These are phyloP conservation scores for Clarias gariepinus DNA, from an alignment of 2,113 vertebrate genomes.

Conservation along the genomic window DNA sequence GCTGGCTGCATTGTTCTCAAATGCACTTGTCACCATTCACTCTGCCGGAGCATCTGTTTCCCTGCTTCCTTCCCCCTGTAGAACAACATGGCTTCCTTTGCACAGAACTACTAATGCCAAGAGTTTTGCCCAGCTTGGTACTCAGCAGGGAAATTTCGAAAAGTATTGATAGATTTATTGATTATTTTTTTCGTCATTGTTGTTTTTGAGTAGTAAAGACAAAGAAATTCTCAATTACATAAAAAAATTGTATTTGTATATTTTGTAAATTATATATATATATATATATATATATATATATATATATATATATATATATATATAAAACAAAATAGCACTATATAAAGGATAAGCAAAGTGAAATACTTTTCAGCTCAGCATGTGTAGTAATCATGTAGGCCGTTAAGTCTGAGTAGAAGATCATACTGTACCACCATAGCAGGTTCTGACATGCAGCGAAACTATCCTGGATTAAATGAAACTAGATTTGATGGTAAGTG, in stretches of 20 bases:
- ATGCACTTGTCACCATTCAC: constrained; percentile 70
- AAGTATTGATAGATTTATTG: constrained; percentile 48
- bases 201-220: constrained; percentile 6
- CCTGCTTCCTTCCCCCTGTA: constrained; percentile 81
- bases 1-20: constrained; percentile 75
- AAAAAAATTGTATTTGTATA: too few relatives aligned
- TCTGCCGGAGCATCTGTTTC: constrained; percentile 79
- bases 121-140: background rate
- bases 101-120: constrained; percentile 25
- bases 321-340: constrained; percentile 4
- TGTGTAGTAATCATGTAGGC: constrained; percentile 4
- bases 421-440: constrained; percentile 17
- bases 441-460: constrained; percentile 39
- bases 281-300: background rate
- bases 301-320: too few relatives aligned
- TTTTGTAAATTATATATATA: too few relatives aligned
- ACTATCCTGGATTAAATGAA: constrained; percentile 51
- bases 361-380: background rate
- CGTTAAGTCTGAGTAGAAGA: constrained; percentile 19
- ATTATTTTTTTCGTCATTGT: background rate
- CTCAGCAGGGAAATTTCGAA: constrained; percentile 39
- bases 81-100: constrained; percentile 65
- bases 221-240: background rate
- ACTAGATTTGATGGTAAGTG: constrained; percentile 71
- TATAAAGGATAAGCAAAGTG: background rate